Conservation (phyloP, 2,113 vertebrate species). For the Phasianus colchicus region DNA sequence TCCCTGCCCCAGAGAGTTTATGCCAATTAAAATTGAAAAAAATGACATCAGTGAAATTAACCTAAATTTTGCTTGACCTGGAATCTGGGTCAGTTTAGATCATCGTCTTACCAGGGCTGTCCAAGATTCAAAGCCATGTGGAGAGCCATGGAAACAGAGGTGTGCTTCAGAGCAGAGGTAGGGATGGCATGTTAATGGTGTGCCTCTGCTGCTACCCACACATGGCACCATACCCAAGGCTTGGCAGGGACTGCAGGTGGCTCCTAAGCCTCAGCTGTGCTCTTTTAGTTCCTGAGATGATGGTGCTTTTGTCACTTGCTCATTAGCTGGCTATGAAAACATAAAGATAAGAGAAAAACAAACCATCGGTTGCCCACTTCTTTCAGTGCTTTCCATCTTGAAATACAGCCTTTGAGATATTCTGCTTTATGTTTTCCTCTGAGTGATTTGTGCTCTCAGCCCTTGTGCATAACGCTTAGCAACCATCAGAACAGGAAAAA, state of each 20-base stretch:
- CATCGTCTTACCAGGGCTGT: conserved; percentile 18
- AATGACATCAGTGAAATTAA: conserved; percentile 68
- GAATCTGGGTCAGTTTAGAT: conserved; percentile 69
- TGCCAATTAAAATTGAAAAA: conserved; percentile 58
- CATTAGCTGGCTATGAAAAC: background rate
- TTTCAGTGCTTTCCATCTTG: background rate
- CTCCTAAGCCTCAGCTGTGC: fast-evolving
- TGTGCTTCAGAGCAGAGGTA: background rate
- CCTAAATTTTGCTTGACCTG: conserved; percentile 67
- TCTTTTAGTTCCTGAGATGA: background rate
- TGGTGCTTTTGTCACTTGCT: background rate
- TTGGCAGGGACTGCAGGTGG: background rate
- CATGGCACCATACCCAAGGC: fast-evolving
- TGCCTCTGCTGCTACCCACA: fast-evolving
- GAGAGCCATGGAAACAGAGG: background rate
- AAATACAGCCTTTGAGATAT: background rate
- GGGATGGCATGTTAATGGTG: background rate
- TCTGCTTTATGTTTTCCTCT: background rate
- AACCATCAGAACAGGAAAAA: fast-evolving
- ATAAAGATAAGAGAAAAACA: background rate
- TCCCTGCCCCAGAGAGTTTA: conserved; percentile 32
- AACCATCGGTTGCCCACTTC: fast-evolving
- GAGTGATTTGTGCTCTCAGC: fast-evolving
- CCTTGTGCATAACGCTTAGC: background rate
- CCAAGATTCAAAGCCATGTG: background rate